Evolutionary conservation across 2,113 vertebrate species (phyloP).

Genomic region (Gambusia holbrooki): DNA sequence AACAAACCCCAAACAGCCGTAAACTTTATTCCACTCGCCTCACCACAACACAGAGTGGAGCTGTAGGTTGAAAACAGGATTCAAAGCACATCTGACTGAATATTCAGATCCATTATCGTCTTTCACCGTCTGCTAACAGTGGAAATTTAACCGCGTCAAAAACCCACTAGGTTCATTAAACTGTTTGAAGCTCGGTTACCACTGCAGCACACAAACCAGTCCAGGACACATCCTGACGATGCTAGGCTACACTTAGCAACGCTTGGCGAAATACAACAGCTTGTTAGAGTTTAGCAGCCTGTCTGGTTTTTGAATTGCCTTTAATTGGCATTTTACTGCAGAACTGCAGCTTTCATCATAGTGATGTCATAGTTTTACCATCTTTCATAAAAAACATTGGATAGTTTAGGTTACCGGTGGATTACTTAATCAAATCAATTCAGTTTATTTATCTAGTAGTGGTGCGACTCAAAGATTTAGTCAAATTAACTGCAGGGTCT

Average conservation of each 20-base stretch:
- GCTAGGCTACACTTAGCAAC: not conserved
- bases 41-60: conserved; percentile 16
- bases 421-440: not conserved
- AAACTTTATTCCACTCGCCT: conserved; percentile 27
- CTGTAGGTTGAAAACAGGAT: not conserved
- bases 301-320: not conserved
- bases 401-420: not conserved
- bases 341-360: not conserved
- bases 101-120: not conserved
- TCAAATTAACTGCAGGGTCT: no score
- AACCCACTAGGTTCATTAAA: not conserved
- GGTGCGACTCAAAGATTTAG: no score
- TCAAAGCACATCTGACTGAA: not conserved
- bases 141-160: not conserved
- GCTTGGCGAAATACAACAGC: not conserved
- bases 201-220: not conserved
- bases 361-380: not conserved
- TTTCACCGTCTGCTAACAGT: not conserved
- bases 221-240: not conserved
- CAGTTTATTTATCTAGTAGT: no score
- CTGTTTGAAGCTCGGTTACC: not conserved
- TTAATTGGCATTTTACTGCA: not conserved
- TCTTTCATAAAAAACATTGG: not conserved
- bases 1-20: conserved; percentile 47
- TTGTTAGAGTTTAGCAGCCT: not conserved